A percentile compares a stretch with the other conserved stretches of the same genome.
These are phyloP conservation scores for Zootermopsis nevadensis DNA, from an alignment of 2,888 invertebrate genomes.

Conservation along the genomic window DNA sequence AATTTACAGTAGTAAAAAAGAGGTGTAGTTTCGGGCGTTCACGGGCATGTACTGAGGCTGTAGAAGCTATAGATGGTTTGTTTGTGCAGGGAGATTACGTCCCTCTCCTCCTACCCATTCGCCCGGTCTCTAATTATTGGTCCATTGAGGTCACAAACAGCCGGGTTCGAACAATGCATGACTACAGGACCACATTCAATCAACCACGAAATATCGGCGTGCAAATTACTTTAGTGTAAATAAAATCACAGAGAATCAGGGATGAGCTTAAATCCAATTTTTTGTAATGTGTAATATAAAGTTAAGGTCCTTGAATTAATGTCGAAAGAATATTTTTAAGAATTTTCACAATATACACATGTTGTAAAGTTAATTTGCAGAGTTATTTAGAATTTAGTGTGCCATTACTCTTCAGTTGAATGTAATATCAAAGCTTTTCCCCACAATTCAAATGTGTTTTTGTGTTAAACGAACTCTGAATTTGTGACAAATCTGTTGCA, in stretches of 20 bases:
- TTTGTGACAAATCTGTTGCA: too few relatives aligned
- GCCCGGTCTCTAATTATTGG: constrained; percentile 14
- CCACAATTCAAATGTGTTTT: too few relatives aligned
- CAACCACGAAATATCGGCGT: neutral
- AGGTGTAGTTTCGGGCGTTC: neutral
- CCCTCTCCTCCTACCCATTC: neutral
- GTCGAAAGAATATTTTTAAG: too few relatives aligned
- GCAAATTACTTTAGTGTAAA: constrained; percentile 21
- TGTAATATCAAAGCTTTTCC: too few relatives aligned
- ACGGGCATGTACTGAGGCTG: neutral
- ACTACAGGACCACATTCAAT: constrained; percentile 6
- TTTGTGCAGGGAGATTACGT: neutral
- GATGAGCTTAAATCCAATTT: neutral
- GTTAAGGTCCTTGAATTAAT: neutral
- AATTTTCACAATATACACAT: too few relatives aligned
- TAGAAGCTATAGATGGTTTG: neutral
- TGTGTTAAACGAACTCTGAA: too few relatives aligned
- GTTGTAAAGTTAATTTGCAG: too few relatives aligned
- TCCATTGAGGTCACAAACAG: constrained; percentile 20
- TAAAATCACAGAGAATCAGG: neutral
- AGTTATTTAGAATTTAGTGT: too few relatives aligned
- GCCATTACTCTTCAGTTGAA: too few relatives aligned
- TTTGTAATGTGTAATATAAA: neutral
- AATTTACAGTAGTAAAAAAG: neutral
- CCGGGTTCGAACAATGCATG: neutral